Evolutionary conservation across 2,888 invertebrate genomes (phyloP), one percentile per base, ranked within the genome.

Genomic region (Mesorhabditis belari): DNA sequence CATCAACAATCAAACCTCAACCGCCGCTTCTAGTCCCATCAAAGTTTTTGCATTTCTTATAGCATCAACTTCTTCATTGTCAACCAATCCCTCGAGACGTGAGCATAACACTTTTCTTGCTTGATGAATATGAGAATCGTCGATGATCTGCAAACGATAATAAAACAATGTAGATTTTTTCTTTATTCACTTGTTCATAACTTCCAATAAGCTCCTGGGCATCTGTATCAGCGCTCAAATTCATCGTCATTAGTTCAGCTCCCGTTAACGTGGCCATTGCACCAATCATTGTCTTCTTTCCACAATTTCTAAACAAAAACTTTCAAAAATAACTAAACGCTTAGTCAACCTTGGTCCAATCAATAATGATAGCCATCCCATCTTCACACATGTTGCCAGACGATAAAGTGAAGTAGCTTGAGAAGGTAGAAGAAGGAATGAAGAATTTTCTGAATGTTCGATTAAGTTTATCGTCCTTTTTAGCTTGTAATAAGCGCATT

Each of bases 181-280:
- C 55, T n/a, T 17, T 17, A n/a, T 57, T 6, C 21, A 88, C 88
- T 88, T 99, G 98, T 85, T 99, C 98, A 83, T 95, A 99, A 66
- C 94, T 92, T 57, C 99, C 99, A 2, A 95, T 85, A 57, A 95
- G 87, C 81, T 95, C 94, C 0, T 90, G 90, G 0, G 93, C 91
- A 80, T 95, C 95, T 88, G 92, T 93, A 35, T 91, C 89, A 28
- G 91, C 89, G 75, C 91, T 92, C 57, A 94, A 88, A 12, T 89
- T 87, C 62, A 95, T 84, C 0, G 89, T 87, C 72, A 87, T 86
- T 52, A 94, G 84, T 62, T 87, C 86, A 71, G 87, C 87, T 2
- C 90, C 90, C 0, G 87, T 86, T 58, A 94, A 81, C 74, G 87
- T 86, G 0, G 93, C 88, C 62, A 92, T 82, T 54, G 88, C 85